A percentile compares a stretch with the other conserved stretches of the same genome.
Evolutionary conservation across 2,113 vertebrate genomes (phyloP).

Genomic region (Ceuthmochares aereus): DNA sequence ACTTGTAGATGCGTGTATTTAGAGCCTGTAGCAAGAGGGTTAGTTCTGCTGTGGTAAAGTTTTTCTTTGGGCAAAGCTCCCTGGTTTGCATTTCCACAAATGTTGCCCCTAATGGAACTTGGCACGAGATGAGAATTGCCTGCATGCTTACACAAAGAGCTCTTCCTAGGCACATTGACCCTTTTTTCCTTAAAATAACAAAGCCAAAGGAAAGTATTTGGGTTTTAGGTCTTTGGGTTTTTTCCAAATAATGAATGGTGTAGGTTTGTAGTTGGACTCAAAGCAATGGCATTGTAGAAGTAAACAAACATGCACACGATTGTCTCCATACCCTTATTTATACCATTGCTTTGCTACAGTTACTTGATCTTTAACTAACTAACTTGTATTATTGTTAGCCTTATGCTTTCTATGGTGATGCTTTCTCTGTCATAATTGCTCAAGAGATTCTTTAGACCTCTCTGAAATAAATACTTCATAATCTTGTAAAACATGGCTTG

Average conservation of each 20-base stretch:
- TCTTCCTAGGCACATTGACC: not conserved
- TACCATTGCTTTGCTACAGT: not conserved
- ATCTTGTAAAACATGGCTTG: slow-evolving; percentile 33
- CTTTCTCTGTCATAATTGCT: not conserved
- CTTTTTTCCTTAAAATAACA: slow-evolving; percentile 50
- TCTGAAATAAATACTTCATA: slow-evolving; percentile 42
- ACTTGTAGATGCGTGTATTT: not conserved
- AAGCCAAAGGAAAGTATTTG: not conserved
- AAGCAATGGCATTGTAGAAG: slow-evolving; percentile 2
- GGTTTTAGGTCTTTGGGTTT: not conserved
- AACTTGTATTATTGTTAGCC: not conserved
- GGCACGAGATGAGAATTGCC: not conserved
- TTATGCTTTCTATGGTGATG: not conserved
- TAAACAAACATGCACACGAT: slow-evolving; percentile 12
- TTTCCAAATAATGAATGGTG: not conserved
- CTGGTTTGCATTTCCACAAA: not conserved
- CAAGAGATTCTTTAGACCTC: slow-evolving; percentile 1
- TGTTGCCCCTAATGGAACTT: not conserved
- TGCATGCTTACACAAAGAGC: not conserved
- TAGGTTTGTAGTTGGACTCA: not conserved
- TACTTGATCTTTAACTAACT: slow-evolving; percentile 4
- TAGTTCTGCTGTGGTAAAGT: not conserved
- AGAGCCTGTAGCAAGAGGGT: not conserved
- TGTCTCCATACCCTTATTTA: not conserved
- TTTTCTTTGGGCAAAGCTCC: not conserved